These are phyloP conservation scores for Peromyscus melanophrys DNA, from an alignment of 2,797 vertebrate genomes.

Conservation along the genomic window DNA sequence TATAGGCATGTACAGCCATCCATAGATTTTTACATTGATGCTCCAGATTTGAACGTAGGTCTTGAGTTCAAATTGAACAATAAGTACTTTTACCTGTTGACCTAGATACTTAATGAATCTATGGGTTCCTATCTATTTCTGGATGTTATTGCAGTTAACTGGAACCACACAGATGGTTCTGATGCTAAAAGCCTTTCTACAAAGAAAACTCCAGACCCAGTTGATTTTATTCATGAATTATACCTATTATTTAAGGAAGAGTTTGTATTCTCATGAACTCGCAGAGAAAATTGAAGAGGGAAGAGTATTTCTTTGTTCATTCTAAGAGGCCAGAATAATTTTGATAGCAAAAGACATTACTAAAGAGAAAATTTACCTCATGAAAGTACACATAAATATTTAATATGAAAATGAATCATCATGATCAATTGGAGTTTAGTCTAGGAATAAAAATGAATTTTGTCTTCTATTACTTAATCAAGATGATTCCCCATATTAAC, in stretches of 20 bases:
- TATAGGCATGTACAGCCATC: background rate
- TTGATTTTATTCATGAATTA: conserved; percentile 46
- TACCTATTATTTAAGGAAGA: conserved; percentile 46
- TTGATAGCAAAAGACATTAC: conserved; percentile 60
- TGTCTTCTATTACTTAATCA: conserved; percentile 57
- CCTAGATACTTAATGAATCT: background rate
- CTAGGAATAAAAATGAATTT: conserved; percentile 20
- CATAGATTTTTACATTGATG: background rate
- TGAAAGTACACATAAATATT: conserved; percentile 8
- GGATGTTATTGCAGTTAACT: conserved; percentile 3
- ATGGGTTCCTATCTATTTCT: conserved; percentile 31
- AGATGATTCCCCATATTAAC: conserved; percentile 35
- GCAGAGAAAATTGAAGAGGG: conserved; percentile 53
- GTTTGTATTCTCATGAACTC: conserved; percentile 23
- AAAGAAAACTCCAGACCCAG: conserved; percentile 16
- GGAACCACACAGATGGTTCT: conserved; percentile 1
- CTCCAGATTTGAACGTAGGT: background rate
- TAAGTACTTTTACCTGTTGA: background rate
- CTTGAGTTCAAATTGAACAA: background rate
- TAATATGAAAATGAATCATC: conserved; percentile 37
- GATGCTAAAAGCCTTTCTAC: conserved; percentile 13
- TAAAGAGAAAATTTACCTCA: conserved; percentile 48
- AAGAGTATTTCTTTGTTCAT: background rate
- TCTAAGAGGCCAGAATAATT: conserved; percentile 13
- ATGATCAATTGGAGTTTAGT: conserved; percentile 2